phyloP scores from a whole-genome alignment of 1,140 invertebrate species.

The Anastrepha obliqua region DNA sequence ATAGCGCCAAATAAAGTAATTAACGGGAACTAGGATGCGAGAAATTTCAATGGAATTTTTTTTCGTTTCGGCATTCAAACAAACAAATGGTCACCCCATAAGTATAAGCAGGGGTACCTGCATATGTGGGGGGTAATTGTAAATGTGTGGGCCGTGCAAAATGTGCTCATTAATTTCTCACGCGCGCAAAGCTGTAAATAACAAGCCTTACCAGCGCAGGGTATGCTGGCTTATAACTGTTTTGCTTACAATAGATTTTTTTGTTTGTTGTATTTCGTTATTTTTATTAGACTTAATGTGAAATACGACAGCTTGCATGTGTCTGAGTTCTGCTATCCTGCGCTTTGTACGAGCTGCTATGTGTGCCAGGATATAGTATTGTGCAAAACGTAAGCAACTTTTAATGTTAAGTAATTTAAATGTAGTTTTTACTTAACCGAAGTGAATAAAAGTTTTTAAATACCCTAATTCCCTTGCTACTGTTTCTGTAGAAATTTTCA shows the following conservation, averaged over 20 bases:
- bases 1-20: not conserved
- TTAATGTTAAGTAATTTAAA: too few species aligned
- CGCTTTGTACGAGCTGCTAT: not conserved
- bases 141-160: not conserved
- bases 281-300: conserved; percentile 7
- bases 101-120: not conserved
- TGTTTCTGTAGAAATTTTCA: too few species aligned
- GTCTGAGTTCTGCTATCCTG: not conserved
- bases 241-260: not conserved
- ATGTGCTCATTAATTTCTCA: conserved; percentile 36
- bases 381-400: too few species aligned
- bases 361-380: too few species aligned
- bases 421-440: too few species aligned
- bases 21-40: not conserved
- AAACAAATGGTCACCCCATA: too few species aligned
- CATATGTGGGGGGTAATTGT: not conserved
- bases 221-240: not conserved
- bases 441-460: too few species aligned
- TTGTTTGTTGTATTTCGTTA: conserved; percentile 5
- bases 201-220: not conserved
- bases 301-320: not conserved
- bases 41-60: not conserved
- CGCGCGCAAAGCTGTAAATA: conserved; percentile 18
- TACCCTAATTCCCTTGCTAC: too few species aligned
- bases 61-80: too few species aligned